Percentiles rank a stretch among this genome's conserved stretches.
These are phyloP conservation scores for Agrotis puta DNA, from an alignment of 2,888 invertebrate genomes.

Conservation along the genomic window DNA sequence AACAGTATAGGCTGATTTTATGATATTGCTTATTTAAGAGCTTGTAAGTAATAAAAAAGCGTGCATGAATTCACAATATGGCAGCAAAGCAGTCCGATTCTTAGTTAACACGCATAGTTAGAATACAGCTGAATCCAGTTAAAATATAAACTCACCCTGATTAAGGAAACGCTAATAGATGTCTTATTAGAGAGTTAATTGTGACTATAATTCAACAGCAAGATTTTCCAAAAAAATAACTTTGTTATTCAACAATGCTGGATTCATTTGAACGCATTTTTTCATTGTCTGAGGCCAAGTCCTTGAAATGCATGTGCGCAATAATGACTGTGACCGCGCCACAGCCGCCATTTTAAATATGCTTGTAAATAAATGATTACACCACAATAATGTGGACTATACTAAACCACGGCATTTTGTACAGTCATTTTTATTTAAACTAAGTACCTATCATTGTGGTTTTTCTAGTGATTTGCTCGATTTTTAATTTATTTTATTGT, in stretches of 20 bases:
- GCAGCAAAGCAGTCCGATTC: no score
- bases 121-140: no score
- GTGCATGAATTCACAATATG: no score
- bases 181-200: neutral
- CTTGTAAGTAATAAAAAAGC: no score
- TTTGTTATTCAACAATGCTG: neutral
- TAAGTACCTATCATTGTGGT: neutral
- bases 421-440: conserved; percentile 1
- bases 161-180: no score
- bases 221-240: neutral
- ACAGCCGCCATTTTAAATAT: conserved; percentile 32
- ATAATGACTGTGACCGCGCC: conserved; percentile 48
- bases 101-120: no score
- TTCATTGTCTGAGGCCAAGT: conserved; percentile 38
- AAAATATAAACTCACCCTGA: no score
- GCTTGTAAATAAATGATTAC: conserved; percentile 45
- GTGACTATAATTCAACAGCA: neutral
- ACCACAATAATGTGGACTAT: conserved; percentile 33
- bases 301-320: conserved; percentile 59
- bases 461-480: neutral
- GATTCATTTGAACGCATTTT: conserved; percentile 27
- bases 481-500: neutral
- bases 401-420: conserved; percentile 14
- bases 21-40: no score
- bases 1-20: no score